These are phyloP conservation scores for Lysandra coridon DNA, from an alignment of 2,888 invertebrate genomes.

Conservation along the genomic window DNA sequence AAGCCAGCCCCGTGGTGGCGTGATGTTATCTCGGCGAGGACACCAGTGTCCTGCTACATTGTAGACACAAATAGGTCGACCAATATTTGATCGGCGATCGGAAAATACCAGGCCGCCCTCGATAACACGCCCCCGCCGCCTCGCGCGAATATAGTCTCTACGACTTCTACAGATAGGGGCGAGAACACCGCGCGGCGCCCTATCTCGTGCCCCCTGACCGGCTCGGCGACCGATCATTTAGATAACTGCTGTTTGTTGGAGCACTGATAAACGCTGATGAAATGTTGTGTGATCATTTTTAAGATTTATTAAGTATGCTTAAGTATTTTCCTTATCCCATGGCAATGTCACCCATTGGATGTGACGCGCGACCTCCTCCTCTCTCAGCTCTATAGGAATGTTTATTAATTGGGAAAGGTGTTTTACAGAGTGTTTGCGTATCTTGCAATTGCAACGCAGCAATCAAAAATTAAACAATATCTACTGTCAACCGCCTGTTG, in stretches of 20 bases:
- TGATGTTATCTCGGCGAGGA: not conserved
- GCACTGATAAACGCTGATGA: constrained; percentile 16
- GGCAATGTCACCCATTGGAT: not conserved
- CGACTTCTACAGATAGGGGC: too few relatives aligned
- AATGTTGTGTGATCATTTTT: constrained; percentile 16
- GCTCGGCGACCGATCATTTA: constrained; percentile 20
- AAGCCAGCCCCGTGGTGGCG: not conserved
- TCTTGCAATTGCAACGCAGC: too few relatives aligned
- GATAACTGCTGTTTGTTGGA: constrained; percentile 14
- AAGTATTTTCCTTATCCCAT: constrained; percentile 1
- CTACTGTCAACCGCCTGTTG: too few relatives aligned
- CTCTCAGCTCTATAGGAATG: too few relatives aligned
- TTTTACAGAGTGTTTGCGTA: too few relatives aligned
- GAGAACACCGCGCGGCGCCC: not conserved
- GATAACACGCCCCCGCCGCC: constrained; percentile 26
- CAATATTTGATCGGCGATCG: constrained; percentile 32
- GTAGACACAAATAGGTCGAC: constrained; percentile 32
- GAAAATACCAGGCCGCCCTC: constrained; percentile 31
- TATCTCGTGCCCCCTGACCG: constrained; percentile 27
- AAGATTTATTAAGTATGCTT: not conserved
- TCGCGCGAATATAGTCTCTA: not conserved
- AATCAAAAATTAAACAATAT: too few relatives aligned
- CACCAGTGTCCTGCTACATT: not conserved
- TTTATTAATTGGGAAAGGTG: too few relatives aligned
- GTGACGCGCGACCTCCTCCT: too few relatives aligned